A percentile compares a stretch with the other conserved stretches of the same genome.
Evolutionary conservation across 2,888 invertebrate genomes (phyloP).

Genomic region (Trileptium ribeirensis): DNA sequence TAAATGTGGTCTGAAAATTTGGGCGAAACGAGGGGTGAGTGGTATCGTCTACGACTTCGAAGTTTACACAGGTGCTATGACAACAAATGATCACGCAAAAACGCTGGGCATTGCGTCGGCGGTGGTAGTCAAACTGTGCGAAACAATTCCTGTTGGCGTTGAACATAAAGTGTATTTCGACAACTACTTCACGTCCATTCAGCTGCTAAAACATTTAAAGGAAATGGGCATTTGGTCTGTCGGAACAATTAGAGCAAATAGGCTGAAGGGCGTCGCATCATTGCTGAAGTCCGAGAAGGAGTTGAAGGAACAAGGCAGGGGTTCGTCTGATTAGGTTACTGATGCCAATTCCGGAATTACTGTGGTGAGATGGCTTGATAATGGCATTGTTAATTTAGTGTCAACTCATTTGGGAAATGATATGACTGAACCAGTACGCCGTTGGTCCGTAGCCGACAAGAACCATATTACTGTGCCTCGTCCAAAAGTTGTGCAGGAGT

Average conservation of each 20-base stretch:
- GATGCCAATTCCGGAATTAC: neutral
- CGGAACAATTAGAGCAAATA: neutral
- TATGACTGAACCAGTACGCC: neutral
- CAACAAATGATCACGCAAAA: neutral
- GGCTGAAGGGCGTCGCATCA: neutral
- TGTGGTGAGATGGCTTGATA: constrained; percentile 2
- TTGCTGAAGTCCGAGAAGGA: neutral
- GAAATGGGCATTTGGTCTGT: neutral
- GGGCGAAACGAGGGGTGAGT: neutral
- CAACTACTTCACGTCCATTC: neutral
- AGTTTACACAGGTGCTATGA: neutral
- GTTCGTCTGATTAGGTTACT: neutral
- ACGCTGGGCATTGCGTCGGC: neutral
- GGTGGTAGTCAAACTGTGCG: neutral
- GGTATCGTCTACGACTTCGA: neutral
- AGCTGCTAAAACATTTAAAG: neutral
- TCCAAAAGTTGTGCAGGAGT: neutral
- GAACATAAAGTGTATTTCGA: neutral
- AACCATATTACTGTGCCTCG: neutral
- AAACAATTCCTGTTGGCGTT: neutral
- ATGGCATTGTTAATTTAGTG: neutral
- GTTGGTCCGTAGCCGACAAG: neutral
- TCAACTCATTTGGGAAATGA: neutral
- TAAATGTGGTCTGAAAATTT: neutral
- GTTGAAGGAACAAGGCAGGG: neutral